Percentiles rank a stretch among this genome's conserved stretches.
Evolutionary conservation across 2,888 invertebrate genomes (phyloP).

Genomic region (Lochmaea crataegi): DNA sequence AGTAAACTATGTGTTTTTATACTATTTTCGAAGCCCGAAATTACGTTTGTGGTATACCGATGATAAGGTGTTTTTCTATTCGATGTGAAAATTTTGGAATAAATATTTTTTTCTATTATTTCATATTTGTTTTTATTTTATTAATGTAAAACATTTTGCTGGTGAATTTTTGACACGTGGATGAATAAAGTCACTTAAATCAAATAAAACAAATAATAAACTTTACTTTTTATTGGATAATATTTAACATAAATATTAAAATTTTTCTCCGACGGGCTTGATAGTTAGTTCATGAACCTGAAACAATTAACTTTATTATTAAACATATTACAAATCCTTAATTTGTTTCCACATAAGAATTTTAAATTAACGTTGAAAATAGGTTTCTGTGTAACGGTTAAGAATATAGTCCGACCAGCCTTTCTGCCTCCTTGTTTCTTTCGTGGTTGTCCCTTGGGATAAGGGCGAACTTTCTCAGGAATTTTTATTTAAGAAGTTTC

Average conservation of each 20-base stretch:
- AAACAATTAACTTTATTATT: not conserved
- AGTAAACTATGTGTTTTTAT: not conserved
- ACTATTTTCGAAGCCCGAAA: not conserved
- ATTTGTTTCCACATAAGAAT: too few relatives aligned
- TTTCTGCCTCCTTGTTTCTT: too few relatives aligned
- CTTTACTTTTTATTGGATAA: not conserved
- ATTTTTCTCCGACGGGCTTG: slow-evolving; percentile 42
- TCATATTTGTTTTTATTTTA: not conserved
- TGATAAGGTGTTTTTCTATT: not conserved
- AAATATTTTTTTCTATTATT: not conserved
- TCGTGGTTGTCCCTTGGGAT: too few relatives aligned
- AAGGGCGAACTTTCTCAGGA: too few relatives aligned
- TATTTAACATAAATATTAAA: not conserved
- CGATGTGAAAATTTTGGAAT: not conserved
- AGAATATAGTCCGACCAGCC: too few relatives aligned
- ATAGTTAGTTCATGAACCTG: slow-evolving; percentile 45
- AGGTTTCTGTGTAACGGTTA: too few relatives aligned
- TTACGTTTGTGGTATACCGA: not conserved
- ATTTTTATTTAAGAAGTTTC: too few relatives aligned
- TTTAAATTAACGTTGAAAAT: too few relatives aligned
- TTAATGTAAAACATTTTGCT: too few relatives aligned
- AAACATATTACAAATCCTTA: too few relatives aligned
- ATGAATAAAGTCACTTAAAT: too few relatives aligned
- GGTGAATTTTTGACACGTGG: not conserved
- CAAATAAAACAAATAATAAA: too few relatives aligned